Evolutionary conservation across 2,797 vertebrate genomes (phyloP), one percentile per base, ranked within the genome.

Genomic region (Rachycentron canadum): DNA sequence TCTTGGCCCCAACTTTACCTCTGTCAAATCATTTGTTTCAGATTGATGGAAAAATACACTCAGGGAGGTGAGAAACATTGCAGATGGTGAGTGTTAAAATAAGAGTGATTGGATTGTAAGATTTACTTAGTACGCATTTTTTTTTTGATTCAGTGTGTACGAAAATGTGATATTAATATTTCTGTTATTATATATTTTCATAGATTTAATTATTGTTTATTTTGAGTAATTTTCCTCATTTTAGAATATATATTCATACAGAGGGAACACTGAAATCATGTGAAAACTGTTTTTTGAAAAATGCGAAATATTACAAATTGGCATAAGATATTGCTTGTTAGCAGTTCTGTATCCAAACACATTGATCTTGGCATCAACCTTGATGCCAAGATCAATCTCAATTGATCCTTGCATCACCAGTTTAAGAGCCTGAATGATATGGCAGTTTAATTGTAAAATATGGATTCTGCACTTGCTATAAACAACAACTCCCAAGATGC

Each of bases 331-430:
- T 32, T 40, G 7, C 26, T 66, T 38, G 50, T 45, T 61, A 43
- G 73, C 47, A 57, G 23, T 40, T 59, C 50, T 65, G n/a, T 3
- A 16, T 62, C 17, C 52, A 75, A 75, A 79, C 58, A 71, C 26
- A 86, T 75, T 58, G 79, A 81, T 80, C 21, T 16, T 25, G 49
- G 49, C 58, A 55, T 65, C 52, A 72, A 7, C 23, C 2, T 9
- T 53, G 60, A 67, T 41, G n/a, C 34, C 0, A 4, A 49, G 14
- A 71, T 86, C 76, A 64, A 81, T 84, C 23, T 40, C 10, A 28
- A 53, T 75, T 62, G 69, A 85, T 86, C 52, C 5, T 26, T 49
- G 55, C 73, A 59, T 74, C 73, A 64, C 34, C 52, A 64, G 25
- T 47, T 57, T 57, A 56, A 43, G 56, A 77, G 28, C 8, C 41